Evolutionary conservation across 1,140 invertebrate species (phyloP), one percentile per base, ranked within the genome.

Genomic region (Cotesia glomerata): DNA sequence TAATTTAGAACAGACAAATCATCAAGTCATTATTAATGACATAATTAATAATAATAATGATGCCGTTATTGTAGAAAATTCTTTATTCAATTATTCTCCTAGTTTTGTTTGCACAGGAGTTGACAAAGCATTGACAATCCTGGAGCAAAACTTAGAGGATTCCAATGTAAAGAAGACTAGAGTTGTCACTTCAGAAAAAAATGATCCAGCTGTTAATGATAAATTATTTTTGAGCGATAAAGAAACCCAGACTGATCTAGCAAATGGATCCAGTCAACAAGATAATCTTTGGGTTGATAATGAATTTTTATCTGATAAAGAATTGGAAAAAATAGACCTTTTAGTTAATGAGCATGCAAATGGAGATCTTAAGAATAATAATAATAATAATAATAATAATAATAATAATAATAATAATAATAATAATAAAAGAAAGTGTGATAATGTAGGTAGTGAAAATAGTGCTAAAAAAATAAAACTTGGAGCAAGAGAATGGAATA

Each of bases 301-400:
- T 2, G 65, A 51, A 16, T 67, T 67, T 11, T 26, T 49, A 36
- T 32, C 65, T 26, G 65, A 54, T 5, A 52, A 4, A 14, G 65
- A 67, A 32, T 32, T 67, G 16, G 51, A 69, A 16, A 58, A 69
- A 36, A 58, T 67, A 54, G 65, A 67, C 9, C 13, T 32, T 14
- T 8, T 18, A 0, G 26, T 67, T 54, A 26, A 18, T 52, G 45
- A 49, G 18, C 11, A 14, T 18, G 26, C 51, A 32, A 34, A 26
- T 34, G 18, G n/a, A 32, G 4, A 11, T 26, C 0, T 18, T 3
- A 26, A 26, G 52, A 26, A 26, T 2, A 26, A 26, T 35, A 36
- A 11, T 14, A 35, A 63, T 11, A 36, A n/a, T 39, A 35, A 63
- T 14, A 35, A 63, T 11, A 36, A n/a, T 39, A 35, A 63, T 14